These are phyloP conservation scores for Frieseomelitta varia DNA, from an alignment of 1,140 invertebrate genomes.

Conservation along the genomic window DNA sequence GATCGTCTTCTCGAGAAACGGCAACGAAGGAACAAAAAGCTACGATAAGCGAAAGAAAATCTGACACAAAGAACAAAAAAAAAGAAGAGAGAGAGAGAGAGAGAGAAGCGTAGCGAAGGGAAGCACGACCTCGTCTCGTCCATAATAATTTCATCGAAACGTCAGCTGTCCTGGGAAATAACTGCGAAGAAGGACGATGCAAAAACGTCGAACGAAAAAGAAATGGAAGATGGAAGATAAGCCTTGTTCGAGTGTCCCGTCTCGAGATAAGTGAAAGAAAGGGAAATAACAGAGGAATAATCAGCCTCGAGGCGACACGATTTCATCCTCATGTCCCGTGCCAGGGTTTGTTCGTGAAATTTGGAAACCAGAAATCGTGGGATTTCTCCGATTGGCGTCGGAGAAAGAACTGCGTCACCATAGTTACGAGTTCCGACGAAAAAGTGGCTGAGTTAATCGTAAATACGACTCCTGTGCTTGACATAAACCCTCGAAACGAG, in stretches of 20 bases:
- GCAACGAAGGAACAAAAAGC: neutral
- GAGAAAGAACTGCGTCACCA: neutral
- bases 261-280: neutral
- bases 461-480: slow-evolving; percentile 19
- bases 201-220: neutral
- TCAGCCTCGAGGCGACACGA: neutral
- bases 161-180: slow-evolving; percentile 7
- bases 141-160: slow-evolving; percentile 14
- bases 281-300: neutral
- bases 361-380: neutral
- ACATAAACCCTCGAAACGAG: slow-evolving; percentile 32
- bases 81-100: neutral
- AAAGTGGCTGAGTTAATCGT: neutral
- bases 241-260: neutral
- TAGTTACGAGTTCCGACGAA: slow-evolving; percentile 42
- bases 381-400: neutral
- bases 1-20: neutral
- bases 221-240: neutral
- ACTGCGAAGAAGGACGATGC: neutral
- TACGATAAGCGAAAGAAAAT: neutral
- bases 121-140: neutral
- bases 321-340: neutral
- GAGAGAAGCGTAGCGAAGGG: neutral
- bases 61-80: neutral
- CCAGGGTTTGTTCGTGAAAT: neutral